Conservation (phyloP, 1,140 invertebrate genomes). For the Ceratosolen solmsi region DNA sequence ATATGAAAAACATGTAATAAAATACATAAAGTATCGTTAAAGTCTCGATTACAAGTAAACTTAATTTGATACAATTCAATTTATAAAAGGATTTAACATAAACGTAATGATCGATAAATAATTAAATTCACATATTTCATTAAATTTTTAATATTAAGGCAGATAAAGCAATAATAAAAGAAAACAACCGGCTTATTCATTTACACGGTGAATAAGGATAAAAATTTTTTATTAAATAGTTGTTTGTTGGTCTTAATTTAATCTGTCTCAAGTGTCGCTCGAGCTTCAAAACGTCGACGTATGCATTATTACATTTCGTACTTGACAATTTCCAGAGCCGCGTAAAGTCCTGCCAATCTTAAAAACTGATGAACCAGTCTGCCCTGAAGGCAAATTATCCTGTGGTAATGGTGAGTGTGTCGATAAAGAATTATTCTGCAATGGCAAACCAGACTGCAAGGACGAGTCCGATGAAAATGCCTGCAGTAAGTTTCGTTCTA, state of each 20-base stretch:
- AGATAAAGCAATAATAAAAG: no score
- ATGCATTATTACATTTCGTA: conserved; percentile 26
- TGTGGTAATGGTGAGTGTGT: conserved; percentile 93
- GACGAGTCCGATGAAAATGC: conserved; percentile 96
- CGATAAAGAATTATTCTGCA: conserved; percentile 93
- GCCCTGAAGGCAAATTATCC: conserved; percentile 88
- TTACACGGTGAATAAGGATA: no score
- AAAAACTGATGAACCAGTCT: conserved; percentile 93
- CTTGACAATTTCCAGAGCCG: conserved; percentile 79
- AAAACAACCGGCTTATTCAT: no score
- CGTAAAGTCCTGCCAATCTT: conserved; percentile 89
- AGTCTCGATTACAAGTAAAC: background rate
- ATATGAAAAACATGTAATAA: no score
- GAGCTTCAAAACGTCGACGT: no score
- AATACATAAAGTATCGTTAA: background rate
- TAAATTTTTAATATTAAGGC: no score
- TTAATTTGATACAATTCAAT: background rate
- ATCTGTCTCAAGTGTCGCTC: no score
- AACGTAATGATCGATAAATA: background rate
- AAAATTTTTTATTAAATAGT: no score
- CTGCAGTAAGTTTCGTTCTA: conserved; percentile 83
- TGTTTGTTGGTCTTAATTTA: no score
- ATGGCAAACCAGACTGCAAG: conserved; percentile 92
- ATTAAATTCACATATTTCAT: background rate
- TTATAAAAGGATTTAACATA: background rate